Percentiles rank a stretch among this genome's conserved stretches.
phyloP scores from a whole-genome alignment of 2,113 vertebrate genomes.

The Pitta sordida region DNA sequence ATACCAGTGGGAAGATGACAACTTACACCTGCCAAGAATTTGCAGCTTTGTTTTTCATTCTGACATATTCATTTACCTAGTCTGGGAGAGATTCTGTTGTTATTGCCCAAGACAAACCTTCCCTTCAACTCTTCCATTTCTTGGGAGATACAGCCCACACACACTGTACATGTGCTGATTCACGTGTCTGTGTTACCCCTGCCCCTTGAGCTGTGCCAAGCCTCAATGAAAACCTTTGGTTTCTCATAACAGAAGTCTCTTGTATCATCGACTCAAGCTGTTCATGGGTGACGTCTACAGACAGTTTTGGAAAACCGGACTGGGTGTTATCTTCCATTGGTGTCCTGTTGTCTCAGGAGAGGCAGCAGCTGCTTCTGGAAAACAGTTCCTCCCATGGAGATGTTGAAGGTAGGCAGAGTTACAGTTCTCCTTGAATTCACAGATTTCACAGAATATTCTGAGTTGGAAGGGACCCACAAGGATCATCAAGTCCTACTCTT shows the following conservation, averaged over 20 bases:
- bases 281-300: slow-evolving; percentile 57
- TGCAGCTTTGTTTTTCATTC: neutral
- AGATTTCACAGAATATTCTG: no score
- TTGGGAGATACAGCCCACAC: neutral
- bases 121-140: neutral
- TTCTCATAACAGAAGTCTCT: slow-evolving; percentile 35
- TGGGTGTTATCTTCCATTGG: slow-evolving; percentile 55
- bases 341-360: slow-evolving; percentile 35
- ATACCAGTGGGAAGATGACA: neutral
- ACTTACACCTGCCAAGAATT: neutral
- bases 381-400: slow-evolving; percentile 23
- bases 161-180: neutral
- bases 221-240: neutral
- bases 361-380: slow-evolving; percentile 39
- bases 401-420: slow-evolving; percentile 50
- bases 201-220: neutral
- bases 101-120: neutral
- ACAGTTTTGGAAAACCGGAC: slow-evolving; percentile 56
- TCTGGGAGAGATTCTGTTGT: neutral
- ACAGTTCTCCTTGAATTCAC: accelerated
- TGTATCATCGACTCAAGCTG: slow-evolving; percentile 58
- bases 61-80: neutral
- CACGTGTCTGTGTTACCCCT: neutral
- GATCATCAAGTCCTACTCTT: no score
- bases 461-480: no score